Evolutionary conservation across 1,140 invertebrate species (phyloP), one percentile per base, ranked within the genome.

Genomic region (Pseudomyrmex pallidus): DNA sequence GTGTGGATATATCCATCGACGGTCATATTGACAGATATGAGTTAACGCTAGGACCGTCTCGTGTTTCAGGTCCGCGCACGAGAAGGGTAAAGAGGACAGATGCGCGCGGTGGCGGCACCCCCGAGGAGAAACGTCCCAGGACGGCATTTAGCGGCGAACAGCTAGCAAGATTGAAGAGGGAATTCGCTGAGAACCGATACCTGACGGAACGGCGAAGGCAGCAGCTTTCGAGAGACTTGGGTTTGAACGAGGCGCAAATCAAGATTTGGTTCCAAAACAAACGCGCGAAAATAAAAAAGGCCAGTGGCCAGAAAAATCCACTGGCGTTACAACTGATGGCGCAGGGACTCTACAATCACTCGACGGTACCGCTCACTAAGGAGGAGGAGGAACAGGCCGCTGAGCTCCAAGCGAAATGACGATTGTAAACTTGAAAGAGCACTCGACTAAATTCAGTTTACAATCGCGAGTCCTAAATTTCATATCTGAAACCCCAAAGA

Each of bases 241-340:
- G 97, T 12, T 95, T 99, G 13, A 99, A 99, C 91, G 99, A 99
- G 92, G 98, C 98, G 0, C 99, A 99, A 94, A 99, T 99, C 92
- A 99, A 99, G 95, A 99, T 99, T 91, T 98, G 97, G 97, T 99
- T 99, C 94, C 98, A 99, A 95, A 99, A 99, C 94, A 99, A 99
- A 93, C 95, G 99, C 57, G 99, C 99, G 63, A 99, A 99, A 95
- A 98, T 99, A 92, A 99, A 99, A 95, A 99, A 99, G 93, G 96
- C 98, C 0, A 97, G 96, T 9, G 98, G 98, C 0, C 96, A 97
- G 87, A 97, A 97, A 90, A 99, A 99, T 94, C 97, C 98, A 0
- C 94, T 99, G 54, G 98, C 98, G 0, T 92, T 99, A 59, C 98
- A 99, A 92, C 95, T 99, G 63, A 99, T 99, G 97, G 98, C 98